A percentile compares a stretch with the other conserved stretches of the same genome.
These are phyloP conservation scores for Callosobruchus maculatus DNA, from an alignment of 2,888 invertebrate genomes.

Conservation along the genomic window DNA sequence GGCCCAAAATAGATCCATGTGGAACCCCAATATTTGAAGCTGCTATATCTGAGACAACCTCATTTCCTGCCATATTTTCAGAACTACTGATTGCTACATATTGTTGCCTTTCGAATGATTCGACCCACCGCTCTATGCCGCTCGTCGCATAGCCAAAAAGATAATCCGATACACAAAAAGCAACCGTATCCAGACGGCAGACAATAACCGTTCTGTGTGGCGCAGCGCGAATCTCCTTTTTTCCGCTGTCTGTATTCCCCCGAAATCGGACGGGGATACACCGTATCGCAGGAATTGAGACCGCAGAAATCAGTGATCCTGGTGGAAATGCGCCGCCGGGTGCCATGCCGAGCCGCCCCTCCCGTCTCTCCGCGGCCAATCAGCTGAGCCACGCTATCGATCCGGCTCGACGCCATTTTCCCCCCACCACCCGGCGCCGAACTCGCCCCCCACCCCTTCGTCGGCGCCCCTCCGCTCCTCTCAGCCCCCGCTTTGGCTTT, in stretches of 20 bases:
- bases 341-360: constrained; percentile 37
- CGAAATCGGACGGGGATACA: not conserved
- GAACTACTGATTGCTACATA: too few relatives aligned
- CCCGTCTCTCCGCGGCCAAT: constrained; percentile 41
- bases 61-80: too few relatives aligned
- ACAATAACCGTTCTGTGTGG: not conserved
- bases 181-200: too few relatives aligned
- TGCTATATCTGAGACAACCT: too few relatives aligned
- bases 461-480: constrained; percentile 15
- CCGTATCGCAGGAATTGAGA: not conserved
- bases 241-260: not conserved
- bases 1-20: too few relatives aligned
- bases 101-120: too few relatives aligned
- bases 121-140: too few relatives aligned
- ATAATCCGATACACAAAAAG: too few relatives aligned
- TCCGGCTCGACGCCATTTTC: constrained; percentile 47
- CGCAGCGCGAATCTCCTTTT: not conserved
- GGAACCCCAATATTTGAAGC: too few relatives aligned
- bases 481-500: not conserved
- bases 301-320: not conserved
- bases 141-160: too few relatives aligned
- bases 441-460: constrained; percentile 10
- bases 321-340: constrained; percentile 27
- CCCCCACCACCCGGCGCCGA: constrained; percentile 30
- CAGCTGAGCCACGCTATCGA: constrained; percentile 47